Evolutionary conservation across 2,888 invertebrate species (phyloP).

Genomic region (Neoaliturus tenellus): DNA sequence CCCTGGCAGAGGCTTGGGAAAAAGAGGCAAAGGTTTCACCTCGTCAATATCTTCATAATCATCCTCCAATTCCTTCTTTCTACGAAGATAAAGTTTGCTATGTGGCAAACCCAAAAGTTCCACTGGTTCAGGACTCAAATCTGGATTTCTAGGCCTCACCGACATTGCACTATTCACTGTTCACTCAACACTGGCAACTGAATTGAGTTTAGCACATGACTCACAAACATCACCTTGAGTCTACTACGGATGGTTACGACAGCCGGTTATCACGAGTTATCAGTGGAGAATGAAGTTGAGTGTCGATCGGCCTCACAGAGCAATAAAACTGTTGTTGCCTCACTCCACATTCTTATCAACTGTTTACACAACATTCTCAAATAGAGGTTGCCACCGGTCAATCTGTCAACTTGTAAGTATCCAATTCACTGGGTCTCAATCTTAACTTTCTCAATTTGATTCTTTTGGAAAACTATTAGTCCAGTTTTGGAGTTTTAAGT

Average conservation of each 20-base stretch:
- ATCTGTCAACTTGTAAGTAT: neutral
- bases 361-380: slow-evolving; percentile 10
- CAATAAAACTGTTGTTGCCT: neutral
- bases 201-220: neutral
- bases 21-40: slow-evolving; percentile 2
- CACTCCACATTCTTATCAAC: neutral
- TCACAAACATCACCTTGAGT: neutral
- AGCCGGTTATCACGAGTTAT: slow-evolving; percentile 20
- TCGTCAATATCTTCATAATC: slow-evolving; percentile 55
- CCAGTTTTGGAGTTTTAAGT: neutral
- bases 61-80: slow-evolving; percentile 65
- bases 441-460: neutral
- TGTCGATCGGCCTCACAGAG: neutral
- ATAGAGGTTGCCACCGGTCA: neutral
- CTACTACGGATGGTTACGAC: neutral
- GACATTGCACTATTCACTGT: neutral
- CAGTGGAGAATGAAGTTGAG: neutral
- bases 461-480: neutral
- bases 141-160: slow-evolving; percentile 7
- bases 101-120: slow-evolving; percentile 69
- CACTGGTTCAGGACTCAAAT: slow-evolving; percentile 66
- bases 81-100: slow-evolving; percentile 70
- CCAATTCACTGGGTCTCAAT: neutral
- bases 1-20: neutral
- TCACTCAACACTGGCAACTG: neutral